A percentile compares a stretch with the other conserved stretches of the same genome.
Evolutionary conservation across 2,797 vertebrate genomes (phyloP).

Genomic region (Halcyon leucocephala): DNA sequence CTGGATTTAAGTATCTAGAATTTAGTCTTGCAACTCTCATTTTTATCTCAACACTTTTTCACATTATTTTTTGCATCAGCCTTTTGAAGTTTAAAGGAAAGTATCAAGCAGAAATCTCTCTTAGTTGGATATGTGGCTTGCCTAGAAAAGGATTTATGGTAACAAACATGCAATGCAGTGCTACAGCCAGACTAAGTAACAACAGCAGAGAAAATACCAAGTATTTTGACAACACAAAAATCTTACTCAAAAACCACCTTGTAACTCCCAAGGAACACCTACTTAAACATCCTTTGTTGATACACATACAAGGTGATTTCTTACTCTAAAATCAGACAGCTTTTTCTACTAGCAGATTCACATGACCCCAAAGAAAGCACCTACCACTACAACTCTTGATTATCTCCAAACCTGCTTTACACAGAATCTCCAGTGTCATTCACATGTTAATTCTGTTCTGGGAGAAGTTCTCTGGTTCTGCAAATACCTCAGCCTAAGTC

Average conservation of each 20-base stretch:
- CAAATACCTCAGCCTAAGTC: not conserved
- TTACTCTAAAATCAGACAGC: not conserved
- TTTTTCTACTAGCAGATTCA: not conserved
- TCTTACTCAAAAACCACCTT: not conserved
- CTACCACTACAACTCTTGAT: accelerated
- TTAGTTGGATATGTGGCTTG: not conserved
- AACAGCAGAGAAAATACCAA: not conserved
- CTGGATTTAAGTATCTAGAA: not conserved
- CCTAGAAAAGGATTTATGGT: not conserved
- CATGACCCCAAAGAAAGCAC: not conserved
- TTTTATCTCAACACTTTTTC: not conserved
- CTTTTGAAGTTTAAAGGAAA: not conserved
- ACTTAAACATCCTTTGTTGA: not conserved
- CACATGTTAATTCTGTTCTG: not conserved
- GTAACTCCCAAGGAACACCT: not conserved
- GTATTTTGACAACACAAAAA: not conserved
- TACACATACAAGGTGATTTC: not conserved
- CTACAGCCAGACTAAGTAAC: not conserved
- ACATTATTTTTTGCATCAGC: not conserved
- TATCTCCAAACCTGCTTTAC: not conserved
- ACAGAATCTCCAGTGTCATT: not conserved
- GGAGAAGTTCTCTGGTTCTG: not conserved
- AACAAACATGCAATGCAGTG: not conserved
- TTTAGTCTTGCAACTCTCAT: not conserved
- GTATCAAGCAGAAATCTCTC: not conserved